Percentiles rank a stretch among this genome's conserved stretches.
Evolutionary conservation across 1,140 invertebrate species (phyloP).

Genomic region (Meloidogyne hapla): DNA sequence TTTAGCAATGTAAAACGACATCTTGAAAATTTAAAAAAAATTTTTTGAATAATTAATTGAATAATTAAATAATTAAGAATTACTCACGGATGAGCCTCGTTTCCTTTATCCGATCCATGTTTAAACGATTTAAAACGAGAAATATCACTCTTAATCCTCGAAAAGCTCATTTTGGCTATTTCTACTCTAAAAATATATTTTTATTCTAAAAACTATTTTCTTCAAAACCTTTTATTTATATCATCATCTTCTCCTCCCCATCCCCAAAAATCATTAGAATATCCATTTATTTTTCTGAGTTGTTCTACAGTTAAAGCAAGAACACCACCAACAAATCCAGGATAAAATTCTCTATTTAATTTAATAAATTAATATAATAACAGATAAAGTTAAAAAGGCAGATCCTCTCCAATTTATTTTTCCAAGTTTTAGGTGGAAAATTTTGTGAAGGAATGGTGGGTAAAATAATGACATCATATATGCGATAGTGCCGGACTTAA

Average conservation of each 20-base stretch:
- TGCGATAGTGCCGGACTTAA: no score
- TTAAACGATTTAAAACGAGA: neutral
- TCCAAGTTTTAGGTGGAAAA: no score
- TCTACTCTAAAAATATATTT: neutral
- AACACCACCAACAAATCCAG: slow-evolving; percentile 70
- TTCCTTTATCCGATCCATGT: neutral
- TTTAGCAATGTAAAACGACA: neutral
- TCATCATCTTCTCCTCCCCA: slow-evolving; percentile 66
- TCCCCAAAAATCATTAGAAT: slow-evolving; percentile 83
- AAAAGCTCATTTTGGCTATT: neutral
- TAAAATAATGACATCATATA: no score
- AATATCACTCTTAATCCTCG: neutral
- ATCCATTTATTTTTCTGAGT: slow-evolving; percentile 80
- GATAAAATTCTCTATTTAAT: neutral
- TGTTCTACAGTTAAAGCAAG: slow-evolving; percentile 69
- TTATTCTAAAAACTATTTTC: neutral
- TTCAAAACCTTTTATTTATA: slow-evolving; percentile 37
- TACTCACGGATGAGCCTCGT: neutral
- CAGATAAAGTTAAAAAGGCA: no score
- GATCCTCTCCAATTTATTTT: no score
- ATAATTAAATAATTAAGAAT: neutral
- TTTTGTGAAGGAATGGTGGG: no score
- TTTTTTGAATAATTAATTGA: no score
- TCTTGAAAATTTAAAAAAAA: neutral
- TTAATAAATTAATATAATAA: neutral